These are phyloP conservation scores for Acrossocheilus wenchowensis DNA, from an alignment of 2,797 vertebrate species.

Conservation along the genomic window DNA sequence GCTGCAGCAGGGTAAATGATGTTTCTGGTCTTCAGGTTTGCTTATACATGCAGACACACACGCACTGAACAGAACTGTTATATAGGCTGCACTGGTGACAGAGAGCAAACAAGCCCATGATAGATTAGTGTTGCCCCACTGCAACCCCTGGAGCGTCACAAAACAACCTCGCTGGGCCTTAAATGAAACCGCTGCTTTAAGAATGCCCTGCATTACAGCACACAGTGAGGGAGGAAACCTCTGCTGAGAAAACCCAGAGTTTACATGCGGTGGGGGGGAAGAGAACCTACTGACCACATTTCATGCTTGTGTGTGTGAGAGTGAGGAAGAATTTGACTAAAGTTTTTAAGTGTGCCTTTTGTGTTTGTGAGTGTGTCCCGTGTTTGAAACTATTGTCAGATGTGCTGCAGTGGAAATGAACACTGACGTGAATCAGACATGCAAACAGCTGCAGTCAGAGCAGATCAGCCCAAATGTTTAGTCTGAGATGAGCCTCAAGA, in stretches of 20 bases:
- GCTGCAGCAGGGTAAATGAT: not conserved
- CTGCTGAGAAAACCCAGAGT: not conserved
- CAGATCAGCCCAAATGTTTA: slow-evolving; percentile 72
- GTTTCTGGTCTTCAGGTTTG: not conserved
- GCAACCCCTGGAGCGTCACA: slow-evolving; percentile 66
- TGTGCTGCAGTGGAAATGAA: slow-evolving; percentile 81
- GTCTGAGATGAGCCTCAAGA: slow-evolving; percentile 54
- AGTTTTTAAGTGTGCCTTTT: not conserved
- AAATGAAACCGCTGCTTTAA: slow-evolving; percentile 54
- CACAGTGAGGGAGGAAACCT: slow-evolving; percentile 13
- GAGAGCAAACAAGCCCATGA: slow-evolving; percentile 87
- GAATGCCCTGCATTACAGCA: slow-evolving; percentile 38
- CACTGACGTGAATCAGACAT: slow-evolving; percentile 79
- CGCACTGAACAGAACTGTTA: slow-evolving; percentile 68
- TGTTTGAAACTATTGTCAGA: slow-evolving; percentile 90
- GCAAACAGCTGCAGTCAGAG: slow-evolving; percentile 68
- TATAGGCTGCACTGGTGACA: slow-evolving; percentile 84
- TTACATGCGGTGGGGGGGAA: not conserved
- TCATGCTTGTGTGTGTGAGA: not conserved
- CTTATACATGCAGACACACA: slow-evolving; percentile 33
- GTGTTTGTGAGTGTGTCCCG: slow-evolving; percentile 57
- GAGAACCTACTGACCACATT: not conserved
- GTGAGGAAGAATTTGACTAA: not conserved
- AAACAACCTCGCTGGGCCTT: slow-evolving; percentile 48
- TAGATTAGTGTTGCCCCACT: slow-evolving; percentile 87